Evolutionary conservation across 2,797 vertebrate genomes (phyloP), one percentile per base, ranked within the genome.

Genomic region (Knipowitschia caucasica): DNA sequence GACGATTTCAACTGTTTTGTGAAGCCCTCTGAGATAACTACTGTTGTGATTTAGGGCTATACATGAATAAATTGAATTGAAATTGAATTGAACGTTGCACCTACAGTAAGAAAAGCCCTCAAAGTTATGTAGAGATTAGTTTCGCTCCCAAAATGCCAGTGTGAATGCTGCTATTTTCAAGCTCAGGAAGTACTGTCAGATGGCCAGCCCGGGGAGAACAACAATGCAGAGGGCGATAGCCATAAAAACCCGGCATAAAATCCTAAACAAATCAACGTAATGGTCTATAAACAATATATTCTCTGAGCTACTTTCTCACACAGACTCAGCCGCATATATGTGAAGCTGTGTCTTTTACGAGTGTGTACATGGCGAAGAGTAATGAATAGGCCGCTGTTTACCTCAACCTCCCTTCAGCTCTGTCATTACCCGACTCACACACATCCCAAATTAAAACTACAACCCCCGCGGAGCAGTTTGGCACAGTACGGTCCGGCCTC

Each of bases 361-460:
- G 29, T 53, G 49, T 50, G 40, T 57, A 49, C 39, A 31, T 18
- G 33, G 15, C 43, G 34, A 10, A 18, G 14, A 8, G 59, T 81
- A 82, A 85, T 81, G 73, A 86, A 77, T 71, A 68, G 62, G 62
- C 65, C 51, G 68, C 12, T 59, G 59, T 67, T 68, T 60, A 67
- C 63, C 71, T 80, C 71, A 79, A 33, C 36, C n/a, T 67, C 67
- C 66, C 62, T 11, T 38, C 57, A 38, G 64, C 73, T 64, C 71
- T 83, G 77, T 85, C 65, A 87, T 87, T 83, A 82, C 38, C 61
- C 42, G 43, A 40, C 52, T 46, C 55, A 34, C 31, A 78, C 73
- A 69, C 62, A 75, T 73, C 58, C 50, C 52, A 87, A 83, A 85
- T 86, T 77, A 85, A 78, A 88, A 70, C 67, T 24, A 53, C 59